phyloP scores from a whole-genome alignment of 2,113 vertebrate species.

The Amazona guildingii region DNA sequence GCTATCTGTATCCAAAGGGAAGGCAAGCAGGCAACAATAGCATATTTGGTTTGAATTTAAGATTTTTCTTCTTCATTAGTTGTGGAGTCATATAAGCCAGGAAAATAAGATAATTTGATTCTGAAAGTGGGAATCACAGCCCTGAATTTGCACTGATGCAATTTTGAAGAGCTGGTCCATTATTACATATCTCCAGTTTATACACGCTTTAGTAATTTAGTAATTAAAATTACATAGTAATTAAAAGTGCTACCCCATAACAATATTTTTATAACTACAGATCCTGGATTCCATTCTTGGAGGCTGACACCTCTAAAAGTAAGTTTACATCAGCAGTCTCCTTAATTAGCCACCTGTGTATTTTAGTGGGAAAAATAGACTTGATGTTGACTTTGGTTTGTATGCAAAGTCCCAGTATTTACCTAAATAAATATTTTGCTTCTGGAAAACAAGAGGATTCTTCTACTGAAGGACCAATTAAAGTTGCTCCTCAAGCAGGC shows the following conservation, averaged over 20 bases:
- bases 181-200: conserved; percentile 9
- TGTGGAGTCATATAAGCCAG: neutral
- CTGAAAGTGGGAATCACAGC: neutral
- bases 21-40: neutral
- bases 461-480: neutral
- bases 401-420: neutral
- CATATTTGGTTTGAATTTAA: neutral
- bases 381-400: neutral
- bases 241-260: conserved; percentile 24
- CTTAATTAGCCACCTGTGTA: neutral
- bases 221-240: conserved; percentile 28
- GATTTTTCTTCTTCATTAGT: neutral
- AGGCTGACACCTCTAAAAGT: neutral
- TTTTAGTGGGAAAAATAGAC: neutral
- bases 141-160: neutral
- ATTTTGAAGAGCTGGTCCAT: neutral
- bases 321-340: neutral
- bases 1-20: neutral
- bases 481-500: neutral
- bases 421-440: neutral
- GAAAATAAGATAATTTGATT: neutral
- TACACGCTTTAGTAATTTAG: conserved; percentile 13
- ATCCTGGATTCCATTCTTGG: neutral
- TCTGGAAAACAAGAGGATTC: neutral
- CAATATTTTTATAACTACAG: conserved; percentile 26